phyloP scores from a whole-genome alignment of 2,797 vertebrate genomes.

The Diceros bicornis region DNA sequence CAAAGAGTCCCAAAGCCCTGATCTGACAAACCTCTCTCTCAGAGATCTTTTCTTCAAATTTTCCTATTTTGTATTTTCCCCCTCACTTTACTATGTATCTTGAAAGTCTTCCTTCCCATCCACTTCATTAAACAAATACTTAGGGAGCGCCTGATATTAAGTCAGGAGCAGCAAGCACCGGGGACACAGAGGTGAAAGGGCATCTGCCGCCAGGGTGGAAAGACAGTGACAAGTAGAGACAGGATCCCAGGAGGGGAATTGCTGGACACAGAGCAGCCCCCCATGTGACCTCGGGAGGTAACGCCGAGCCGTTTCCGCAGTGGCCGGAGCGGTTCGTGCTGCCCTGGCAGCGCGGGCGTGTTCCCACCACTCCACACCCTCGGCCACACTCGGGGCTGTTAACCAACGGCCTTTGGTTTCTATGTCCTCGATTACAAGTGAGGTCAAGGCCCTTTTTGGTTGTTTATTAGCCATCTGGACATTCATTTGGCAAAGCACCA shows the following conservation, averaged over 20 bases:
- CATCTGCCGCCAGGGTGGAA: background rate
- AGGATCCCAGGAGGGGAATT: no score
- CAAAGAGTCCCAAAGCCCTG: background rate
- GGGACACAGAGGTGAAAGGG: background rate
- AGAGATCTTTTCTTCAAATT: background rate
- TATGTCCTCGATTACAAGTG: background rate
- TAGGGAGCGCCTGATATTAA: no score
- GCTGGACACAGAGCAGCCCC: background rate
- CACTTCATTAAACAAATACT: background rate
- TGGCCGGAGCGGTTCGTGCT: no score
- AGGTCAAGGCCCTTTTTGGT: background rate
- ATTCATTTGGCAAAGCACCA: background rate
- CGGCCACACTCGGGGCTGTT: background rate
- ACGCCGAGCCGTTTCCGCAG: background rate
- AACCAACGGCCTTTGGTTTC: background rate
- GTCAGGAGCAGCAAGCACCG: background rate
- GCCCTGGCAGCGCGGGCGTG: rapidly evolving
- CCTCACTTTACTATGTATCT: background rate
- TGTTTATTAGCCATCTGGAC: background rate
- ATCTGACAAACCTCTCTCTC: background rate
- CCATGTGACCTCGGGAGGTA: no score
- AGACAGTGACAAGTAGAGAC: background rate
- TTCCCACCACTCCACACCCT: background rate
- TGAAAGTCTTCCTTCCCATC: background rate
- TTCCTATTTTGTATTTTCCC: background rate